phyloP scores from a whole-genome alignment of 2,113 vertebrate species.

The Nesoenas mayeri region DNA sequence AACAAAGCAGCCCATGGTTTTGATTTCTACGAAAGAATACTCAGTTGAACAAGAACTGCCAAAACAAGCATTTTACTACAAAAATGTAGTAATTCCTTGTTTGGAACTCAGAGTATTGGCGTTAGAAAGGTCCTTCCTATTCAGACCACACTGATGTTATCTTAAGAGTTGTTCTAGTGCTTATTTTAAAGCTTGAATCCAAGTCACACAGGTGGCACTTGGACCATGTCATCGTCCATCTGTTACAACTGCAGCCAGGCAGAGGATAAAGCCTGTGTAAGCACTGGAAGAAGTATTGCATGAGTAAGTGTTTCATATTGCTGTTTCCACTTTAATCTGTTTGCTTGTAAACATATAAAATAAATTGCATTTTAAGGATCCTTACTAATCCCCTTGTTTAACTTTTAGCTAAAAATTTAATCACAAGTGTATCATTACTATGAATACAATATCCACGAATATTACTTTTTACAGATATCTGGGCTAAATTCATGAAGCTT shows the following conservation, averaged over 20 bases:
- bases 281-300: not conserved
- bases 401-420: not conserved
- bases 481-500: not conserved
- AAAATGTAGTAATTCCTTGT: not conserved
- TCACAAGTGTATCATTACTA: not conserved
- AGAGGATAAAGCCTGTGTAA: not conserved
- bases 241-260: not conserved
- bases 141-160: conserved; percentile 29
- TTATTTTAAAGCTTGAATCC: conserved; percentile 33
- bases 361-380: not conserved
- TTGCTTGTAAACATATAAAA: not conserved
- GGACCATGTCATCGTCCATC: rapidly evolving
- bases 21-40: not conserved
- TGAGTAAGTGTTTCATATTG: rapidly evolving
- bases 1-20: not conserved
- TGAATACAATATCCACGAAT: not conserved
- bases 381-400: not conserved
- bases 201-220: not conserved
- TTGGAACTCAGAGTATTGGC: conserved; percentile 39
- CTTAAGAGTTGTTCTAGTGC: conserved; percentile 2
- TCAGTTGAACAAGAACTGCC: not conserved
- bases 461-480: not conserved
- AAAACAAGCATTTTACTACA: not conserved
- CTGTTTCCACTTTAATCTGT: not conserved
- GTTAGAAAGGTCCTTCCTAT: conserved; percentile 15